Evolutionary conservation across 1,140 invertebrate species (phyloP), one percentile per base, ranked within the genome.

Genomic region (Hypothenemus hampei): DNA sequence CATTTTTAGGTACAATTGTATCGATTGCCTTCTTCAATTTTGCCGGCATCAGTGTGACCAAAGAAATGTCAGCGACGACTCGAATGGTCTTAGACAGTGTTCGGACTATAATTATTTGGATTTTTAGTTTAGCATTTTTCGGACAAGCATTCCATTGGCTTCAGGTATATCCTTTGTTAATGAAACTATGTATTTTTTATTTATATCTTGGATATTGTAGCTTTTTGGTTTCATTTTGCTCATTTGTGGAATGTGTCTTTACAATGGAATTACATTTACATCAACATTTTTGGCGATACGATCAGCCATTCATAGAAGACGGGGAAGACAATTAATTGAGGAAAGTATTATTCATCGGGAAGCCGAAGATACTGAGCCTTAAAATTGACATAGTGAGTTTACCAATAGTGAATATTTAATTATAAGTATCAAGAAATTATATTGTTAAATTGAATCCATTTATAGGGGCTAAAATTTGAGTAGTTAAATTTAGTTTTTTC

Each of bases 1-100:
- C 20, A 8, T 37, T 80, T 66, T 26, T 72, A 82, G 89, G 89
- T 57, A 94, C 90, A n/a, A 80, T 89, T 10, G 65, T 95, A 4
- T 95, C 91, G 47, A 97, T 97, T 63, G 93, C 93, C 2, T 93
- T 97, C 69, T 97, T 97, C 75, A 97, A 97, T 71, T 98, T 94
- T 74, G 86, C 92, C 67, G 94, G 94, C 16, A 86, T 98, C 18
- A 91, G 86, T 67, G 89, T 98, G n/a, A 94, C 93, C 0, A 97
- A 97, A 75, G 89, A 95, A 72, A 80, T 92, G 57, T 91, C 85
- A 35, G 91, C 93, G 10, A 95, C 91, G 1, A 94, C 92, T 2
- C 79, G 93, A 62, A 92, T 96, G 86, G 86, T 97, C 4, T 75
- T 97, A 23, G 94, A 97, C 67, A 91, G 87, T 57, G 75, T 97